Conservation (phyloP, 2,797 vertebrate species). For the Bothrops alternatus region DNA sequence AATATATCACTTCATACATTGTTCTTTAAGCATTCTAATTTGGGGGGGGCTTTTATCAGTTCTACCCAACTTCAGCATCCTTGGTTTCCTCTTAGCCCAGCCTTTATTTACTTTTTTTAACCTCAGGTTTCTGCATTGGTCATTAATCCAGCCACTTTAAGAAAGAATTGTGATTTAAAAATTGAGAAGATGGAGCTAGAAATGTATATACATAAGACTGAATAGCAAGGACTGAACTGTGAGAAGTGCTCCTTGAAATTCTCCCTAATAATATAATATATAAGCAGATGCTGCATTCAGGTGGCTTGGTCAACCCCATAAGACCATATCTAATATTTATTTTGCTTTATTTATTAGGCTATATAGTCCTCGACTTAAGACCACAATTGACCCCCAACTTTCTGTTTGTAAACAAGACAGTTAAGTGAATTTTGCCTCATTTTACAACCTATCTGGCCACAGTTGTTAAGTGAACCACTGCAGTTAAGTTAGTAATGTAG, state of each 20-base stretch:
- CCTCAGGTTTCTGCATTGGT: not conserved
- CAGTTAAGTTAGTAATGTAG: not conserved
- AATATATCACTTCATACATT: not conserved
- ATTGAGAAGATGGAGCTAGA: not conserved
- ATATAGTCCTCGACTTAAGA: not conserved
- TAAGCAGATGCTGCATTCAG: not conserved
- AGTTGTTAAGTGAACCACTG: not conserved
- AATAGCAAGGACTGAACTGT: not conserved
- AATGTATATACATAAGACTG: not conserved
- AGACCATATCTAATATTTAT: not conserved
- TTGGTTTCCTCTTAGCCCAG: not conserved
- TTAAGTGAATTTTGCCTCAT: no score
- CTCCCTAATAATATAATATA: not conserved
- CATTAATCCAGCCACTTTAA: not conserved
- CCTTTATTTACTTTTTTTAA: not conserved
- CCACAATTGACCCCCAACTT: not conserved
- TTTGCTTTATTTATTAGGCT: not conserved
- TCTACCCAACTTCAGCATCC: not conserved
- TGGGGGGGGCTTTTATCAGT: not conserved
- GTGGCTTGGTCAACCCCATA: not conserved
- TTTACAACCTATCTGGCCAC: no score
- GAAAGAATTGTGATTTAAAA: not conserved
- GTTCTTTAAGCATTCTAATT: not conserved
- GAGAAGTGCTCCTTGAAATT: not conserved
- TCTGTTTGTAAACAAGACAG: not conserved